Percentiles rank a stretch among this genome's conserved stretches.
Evolutionary conservation across 2,888 invertebrate genomes (phyloP).

Genomic region (Eumerus sabulonum): DNA sequence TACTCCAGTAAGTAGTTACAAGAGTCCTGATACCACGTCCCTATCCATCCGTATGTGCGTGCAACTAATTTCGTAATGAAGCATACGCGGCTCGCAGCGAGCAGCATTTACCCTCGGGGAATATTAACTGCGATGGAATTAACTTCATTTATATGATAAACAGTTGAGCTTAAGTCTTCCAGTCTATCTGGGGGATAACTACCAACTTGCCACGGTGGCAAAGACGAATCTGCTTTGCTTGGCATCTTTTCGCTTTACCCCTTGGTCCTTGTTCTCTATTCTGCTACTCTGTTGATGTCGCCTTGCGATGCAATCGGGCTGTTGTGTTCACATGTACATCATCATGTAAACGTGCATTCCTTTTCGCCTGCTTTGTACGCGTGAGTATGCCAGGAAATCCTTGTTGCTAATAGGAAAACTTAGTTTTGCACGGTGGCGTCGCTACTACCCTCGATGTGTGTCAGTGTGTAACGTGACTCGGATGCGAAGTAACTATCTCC

Average conservation of each 20-base stretch:
- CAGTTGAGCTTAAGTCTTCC: conserved; percentile 62
- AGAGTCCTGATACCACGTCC: neutral
- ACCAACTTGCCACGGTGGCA: too few species aligned
- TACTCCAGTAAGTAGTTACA: too few species aligned
- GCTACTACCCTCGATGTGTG: conserved; percentile 1
- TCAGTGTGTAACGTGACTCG: conserved; percentile 55
- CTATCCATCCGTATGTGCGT: conserved; percentile 40
- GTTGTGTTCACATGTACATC: neutral
- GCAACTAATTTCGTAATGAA: conserved; percentile 67
- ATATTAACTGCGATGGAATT: conserved; percentile 64
- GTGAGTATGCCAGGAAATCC: conserved; percentile 17
- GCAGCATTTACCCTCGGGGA: conserved; percentile 43
- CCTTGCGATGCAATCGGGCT: neutral
- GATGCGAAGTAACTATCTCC: conserved; percentile 27
- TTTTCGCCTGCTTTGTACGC: conserved; percentile 7
- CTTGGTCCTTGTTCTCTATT: neutral
- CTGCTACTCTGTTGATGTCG: conserved; percentile 10
- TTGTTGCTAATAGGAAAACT: conserved; percentile 62
- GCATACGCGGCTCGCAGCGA: conserved; percentile 48
- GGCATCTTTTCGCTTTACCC: neutral
- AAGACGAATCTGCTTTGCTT: neutral
- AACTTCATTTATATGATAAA: conserved; percentile 69
- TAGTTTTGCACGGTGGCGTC: conserved; percentile 31
- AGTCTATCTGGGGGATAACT: conserved; percentile 1
- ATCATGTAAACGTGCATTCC: neutral